Conservation (phyloP, 1,140 invertebrate genomes). For the Drosophila gunungcola region DNA sequence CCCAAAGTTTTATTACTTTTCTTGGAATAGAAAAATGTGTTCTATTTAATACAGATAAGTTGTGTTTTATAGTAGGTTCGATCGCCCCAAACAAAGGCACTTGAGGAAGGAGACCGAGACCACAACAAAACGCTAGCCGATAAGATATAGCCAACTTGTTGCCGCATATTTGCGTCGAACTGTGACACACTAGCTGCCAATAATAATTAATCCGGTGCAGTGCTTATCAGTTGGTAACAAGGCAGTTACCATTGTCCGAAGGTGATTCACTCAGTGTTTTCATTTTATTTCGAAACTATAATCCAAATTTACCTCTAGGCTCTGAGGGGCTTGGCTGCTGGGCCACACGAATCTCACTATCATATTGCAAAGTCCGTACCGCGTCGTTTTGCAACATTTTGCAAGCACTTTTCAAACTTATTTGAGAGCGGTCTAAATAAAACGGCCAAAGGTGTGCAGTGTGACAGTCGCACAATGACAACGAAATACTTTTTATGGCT, state of each 20-base stretch:
- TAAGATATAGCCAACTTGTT: constrained; percentile 70
- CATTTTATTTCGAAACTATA: background rate
- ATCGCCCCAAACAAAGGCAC: constrained; percentile 58
- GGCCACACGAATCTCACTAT: constrained; percentile 78
- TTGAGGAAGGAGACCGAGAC: constrained; percentile 37
- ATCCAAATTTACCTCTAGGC: constrained; percentile 64
- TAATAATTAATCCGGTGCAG: constrained; percentile 61
- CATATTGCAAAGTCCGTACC: constrained; percentile 78
- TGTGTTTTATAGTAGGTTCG: constrained; percentile 13
- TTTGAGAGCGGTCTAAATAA: constrained; percentile 42
- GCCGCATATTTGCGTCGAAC: constrained; percentile 30
- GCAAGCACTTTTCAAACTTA: constrained; percentile 25
- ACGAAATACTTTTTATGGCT: background rate
- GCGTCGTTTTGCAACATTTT: constrained; percentile 82
- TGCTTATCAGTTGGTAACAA: constrained; percentile 49
- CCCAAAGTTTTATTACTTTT: constrained; percentile 7
- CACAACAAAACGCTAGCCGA: constrained; percentile 54
- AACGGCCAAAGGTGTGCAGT: constrained; percentile 10
- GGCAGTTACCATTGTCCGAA: constrained; percentile 18
- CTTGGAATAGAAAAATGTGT: background rate
- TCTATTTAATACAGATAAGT: constrained; percentile 25
- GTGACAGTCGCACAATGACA: background rate
- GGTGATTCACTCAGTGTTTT: constrained; percentile 50
- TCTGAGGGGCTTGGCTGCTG: constrained; percentile 58
- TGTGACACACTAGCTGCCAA: constrained; percentile 46